Percentiles rank a stretch among this genome's conserved stretches.
Evolutionary conservation across 2,113 vertebrate genomes (phyloP).

Genomic region (Columba janthina): DNA sequence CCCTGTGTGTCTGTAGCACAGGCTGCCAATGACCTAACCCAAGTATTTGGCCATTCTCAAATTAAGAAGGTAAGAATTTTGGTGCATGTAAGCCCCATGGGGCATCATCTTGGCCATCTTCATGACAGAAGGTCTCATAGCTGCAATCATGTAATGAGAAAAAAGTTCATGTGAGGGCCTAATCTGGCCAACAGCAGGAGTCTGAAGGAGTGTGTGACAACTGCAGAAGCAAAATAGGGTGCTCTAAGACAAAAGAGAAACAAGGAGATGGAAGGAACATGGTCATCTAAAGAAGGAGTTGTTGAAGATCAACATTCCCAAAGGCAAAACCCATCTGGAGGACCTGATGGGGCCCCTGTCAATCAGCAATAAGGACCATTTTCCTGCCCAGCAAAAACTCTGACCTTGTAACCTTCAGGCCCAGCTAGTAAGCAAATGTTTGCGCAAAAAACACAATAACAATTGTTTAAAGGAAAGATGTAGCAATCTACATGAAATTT

Average conservation of each 20-base stretch:
- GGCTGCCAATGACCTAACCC: background rate
- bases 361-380: background rate
- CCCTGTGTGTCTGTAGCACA: background rate
- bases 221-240: background rate
- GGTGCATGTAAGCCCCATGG: background rate
- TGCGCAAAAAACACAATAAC: constrained; percentile 57
- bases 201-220: background rate
- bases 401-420: constrained; percentile 6
- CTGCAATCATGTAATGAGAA: background rate
- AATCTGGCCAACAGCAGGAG: background rate
- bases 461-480: constrained; percentile 56
- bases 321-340: background rate
- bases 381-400: background rate
- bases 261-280: background rate
- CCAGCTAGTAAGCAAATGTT: constrained; percentile 53
- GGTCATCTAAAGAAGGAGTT: background rate
- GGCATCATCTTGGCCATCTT: background rate
- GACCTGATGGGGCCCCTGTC: background rate
- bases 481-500: constrained; percentile 45
- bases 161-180: background rate
- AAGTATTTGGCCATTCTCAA: background rate
- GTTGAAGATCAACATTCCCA: background rate
- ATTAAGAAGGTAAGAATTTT: background rate
- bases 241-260: background rate
- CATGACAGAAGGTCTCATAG: background rate